These are phyloP conservation scores for Heterotis niloticus DNA, from an alignment of 2,113 vertebrate species.

Conservation along the genomic window DNA sequence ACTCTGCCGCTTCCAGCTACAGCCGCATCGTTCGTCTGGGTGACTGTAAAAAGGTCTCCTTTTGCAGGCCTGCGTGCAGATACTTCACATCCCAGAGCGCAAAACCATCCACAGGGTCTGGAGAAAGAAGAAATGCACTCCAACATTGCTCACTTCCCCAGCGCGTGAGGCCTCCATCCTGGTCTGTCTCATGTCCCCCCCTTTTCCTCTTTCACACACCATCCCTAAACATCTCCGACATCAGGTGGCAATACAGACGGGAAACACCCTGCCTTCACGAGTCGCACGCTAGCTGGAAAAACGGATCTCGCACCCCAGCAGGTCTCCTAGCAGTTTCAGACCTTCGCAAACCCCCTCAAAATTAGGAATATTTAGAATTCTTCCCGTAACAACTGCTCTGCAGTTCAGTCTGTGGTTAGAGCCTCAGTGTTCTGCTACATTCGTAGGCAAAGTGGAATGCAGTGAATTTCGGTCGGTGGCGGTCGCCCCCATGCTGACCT, in stretches of 20 bases:
- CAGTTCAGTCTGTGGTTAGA: constrained; percentile 25
- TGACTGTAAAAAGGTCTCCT: constrained; percentile 30
- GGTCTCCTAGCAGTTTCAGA: constrained; percentile 46
- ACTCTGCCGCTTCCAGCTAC: constrained; percentile 23
- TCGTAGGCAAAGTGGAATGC: neutral
- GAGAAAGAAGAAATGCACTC: constrained; percentile 29
- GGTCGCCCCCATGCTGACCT: neutral
- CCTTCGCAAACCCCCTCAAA: constrained; percentile 53
- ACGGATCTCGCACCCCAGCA: constrained; percentile 58
- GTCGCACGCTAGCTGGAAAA: constrained; percentile 52
- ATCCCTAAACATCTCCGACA: constrained; percentile 5
- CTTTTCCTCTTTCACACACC: constrained; percentile 10
- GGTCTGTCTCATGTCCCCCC: constrained; percentile 27
- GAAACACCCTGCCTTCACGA: constrained; percentile 42
- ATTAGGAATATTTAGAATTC: constrained; percentile 40
- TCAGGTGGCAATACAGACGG: constrained; percentile 36
- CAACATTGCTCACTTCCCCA: constrained; percentile 25
- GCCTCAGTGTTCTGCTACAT: neutral
- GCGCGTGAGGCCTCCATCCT: no score
- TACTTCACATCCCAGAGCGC: constrained; percentile 30
- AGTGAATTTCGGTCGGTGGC: neutral
- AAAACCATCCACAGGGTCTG: neutral
- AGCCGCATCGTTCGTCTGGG: neutral
- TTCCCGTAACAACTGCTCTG: neutral
- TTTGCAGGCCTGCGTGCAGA: constrained; percentile 40